Conservation (phyloP, 2,888 invertebrate genomes). For the Cryptocheilus praepositus region DNA sequence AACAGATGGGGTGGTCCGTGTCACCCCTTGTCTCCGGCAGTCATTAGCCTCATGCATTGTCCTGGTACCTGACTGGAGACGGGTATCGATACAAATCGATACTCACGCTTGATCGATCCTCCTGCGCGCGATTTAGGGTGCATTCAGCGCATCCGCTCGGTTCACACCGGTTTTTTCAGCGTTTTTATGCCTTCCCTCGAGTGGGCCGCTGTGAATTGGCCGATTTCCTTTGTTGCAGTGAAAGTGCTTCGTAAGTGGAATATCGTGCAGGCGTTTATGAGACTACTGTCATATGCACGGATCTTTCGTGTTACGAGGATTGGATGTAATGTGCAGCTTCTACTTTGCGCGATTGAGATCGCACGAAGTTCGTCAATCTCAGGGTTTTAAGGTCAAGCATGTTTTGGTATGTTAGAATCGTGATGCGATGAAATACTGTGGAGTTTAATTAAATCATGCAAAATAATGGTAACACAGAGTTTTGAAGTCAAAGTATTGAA, state of each 20-base stretch:
- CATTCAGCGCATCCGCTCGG: constrained; percentile 32
- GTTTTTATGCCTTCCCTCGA: background rate
- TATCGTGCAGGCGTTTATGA: too few species aligned
- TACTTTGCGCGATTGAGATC: too few species aligned
- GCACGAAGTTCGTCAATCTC: too few species aligned
- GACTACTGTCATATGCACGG: too few species aligned
- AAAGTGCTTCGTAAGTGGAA: background rate
- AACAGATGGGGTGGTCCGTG: constrained; percentile 63
- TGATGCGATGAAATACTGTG: too few species aligned
- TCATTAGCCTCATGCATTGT: constrained; percentile 60
- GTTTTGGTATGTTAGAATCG: too few species aligned
- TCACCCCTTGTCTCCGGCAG: constrained; percentile 62
- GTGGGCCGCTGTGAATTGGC: background rate
- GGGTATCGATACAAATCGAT: constrained; percentile 58
- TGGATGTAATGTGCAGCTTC: too few species aligned
- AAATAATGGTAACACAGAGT: too few species aligned
- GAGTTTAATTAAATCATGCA: too few species aligned
- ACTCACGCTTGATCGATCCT: constrained; percentile 48
- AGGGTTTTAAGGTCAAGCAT: too few species aligned
- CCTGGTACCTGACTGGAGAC: constrained; percentile 50
- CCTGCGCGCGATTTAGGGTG: constrained; percentile 34
- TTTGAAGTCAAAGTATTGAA: too few species aligned
- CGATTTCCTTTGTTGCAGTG: background rate
- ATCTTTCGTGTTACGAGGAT: too few species aligned
- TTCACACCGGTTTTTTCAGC: constrained; percentile 22